Evolutionary conservation across 2,888 invertebrate species (phyloP).

Genomic region (Eutolmus rufibarbis): DNA sequence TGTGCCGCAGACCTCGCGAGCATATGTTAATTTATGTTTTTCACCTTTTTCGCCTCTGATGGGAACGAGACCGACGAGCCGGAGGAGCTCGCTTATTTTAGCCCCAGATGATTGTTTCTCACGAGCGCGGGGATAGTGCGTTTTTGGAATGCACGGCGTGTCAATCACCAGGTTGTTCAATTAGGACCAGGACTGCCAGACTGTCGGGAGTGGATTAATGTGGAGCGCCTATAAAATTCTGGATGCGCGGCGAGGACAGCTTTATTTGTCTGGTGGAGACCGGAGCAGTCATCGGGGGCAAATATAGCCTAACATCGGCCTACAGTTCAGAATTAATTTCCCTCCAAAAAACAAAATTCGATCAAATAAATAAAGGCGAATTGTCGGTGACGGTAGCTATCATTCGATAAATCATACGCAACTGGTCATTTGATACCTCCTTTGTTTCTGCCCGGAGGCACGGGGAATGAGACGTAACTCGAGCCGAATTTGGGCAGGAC

Average conservation of each 20-base stretch:
- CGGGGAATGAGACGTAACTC: background rate
- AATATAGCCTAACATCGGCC: background rate
- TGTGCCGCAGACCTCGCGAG: background rate
- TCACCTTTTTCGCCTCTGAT: background rate
- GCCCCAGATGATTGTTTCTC: background rate
- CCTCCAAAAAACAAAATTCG: background rate
- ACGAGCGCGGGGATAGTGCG: background rate
- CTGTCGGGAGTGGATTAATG: background rate
- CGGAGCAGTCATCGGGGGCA: background rate
- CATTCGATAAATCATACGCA: conserved; percentile 8
- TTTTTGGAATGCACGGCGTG: conserved; percentile 23
- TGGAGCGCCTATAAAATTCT: background rate
- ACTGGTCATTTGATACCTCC: background rate
- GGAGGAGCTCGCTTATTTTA: background rate
- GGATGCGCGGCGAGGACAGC: background rate
- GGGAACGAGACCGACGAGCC: background rate
- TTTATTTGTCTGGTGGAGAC: conserved; percentile 6
- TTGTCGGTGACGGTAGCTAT: conserved; percentile 3
- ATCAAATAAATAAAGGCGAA: background rate
- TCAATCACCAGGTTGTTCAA: conserved; percentile 26
- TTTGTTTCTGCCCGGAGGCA: background rate
- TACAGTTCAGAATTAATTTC: background rate
- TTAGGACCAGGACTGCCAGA: background rate
- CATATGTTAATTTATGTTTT: background rate
- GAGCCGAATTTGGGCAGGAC: conserved; percentile 1